These are phyloP conservation scores for Xestoiulus laeticollis DNA, from an alignment of 2,888 invertebrate species.

Conservation along the genomic window DNA sequence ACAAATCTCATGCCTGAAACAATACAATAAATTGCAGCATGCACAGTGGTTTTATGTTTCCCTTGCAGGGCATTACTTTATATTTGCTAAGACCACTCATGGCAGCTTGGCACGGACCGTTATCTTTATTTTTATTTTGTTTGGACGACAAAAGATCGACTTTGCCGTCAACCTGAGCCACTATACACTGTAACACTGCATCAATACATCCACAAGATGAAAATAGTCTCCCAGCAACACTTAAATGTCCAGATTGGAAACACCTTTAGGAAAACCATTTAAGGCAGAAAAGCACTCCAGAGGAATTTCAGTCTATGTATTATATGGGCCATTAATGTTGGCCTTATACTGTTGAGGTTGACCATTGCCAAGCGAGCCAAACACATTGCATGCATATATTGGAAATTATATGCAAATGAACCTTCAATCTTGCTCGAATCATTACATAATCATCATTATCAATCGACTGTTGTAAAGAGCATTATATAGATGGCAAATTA, in stretches of 20 bases:
- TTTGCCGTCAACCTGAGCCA: not conserved
- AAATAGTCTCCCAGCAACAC: slow-evolving; percentile 7
- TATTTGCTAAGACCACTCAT: slow-evolving; percentile 30
- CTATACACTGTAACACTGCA: not conserved
- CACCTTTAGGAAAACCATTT: not conserved
- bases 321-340: not conserved
- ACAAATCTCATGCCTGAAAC: slow-evolving; percentile 6
- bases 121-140: not conserved
- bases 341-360: not conserved
- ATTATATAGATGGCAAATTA: too few relatives aligned
- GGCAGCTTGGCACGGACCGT: slow-evolving; percentile 6
- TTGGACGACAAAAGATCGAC: slow-evolving; percentile 28
- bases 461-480: too few relatives aligned
- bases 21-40: not conserved
- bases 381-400: not conserved
- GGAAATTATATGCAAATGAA: not conserved
- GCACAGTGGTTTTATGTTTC: slow-evolving; percentile 3
- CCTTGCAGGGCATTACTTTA: slow-evolving; percentile 19
- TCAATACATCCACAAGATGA: not conserved
- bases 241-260: not conserved
- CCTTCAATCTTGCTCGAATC: not conserved
- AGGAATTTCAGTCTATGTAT: not conserved
- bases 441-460: not conserved
- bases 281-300: slow-evolving; percentile 3
- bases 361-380: not conserved